A percentile compares a stretch with the other conserved stretches of the same genome.
Conservation (phyloP, 2,797 vertebrate species). For the Dipus sagitta region DNA sequence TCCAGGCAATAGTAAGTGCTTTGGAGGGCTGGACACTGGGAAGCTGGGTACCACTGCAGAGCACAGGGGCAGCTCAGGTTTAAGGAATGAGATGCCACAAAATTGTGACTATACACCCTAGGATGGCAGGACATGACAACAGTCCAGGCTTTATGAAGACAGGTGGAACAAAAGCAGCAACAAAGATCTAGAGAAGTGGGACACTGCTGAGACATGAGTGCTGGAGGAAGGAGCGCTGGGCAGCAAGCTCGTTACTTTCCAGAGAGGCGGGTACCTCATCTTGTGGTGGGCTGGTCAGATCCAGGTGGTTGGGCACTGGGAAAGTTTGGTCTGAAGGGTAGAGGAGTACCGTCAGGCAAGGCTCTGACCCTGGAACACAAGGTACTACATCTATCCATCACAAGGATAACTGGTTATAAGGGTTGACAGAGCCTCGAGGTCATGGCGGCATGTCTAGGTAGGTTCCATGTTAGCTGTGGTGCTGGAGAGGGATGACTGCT, state of each 20-base stretch:
- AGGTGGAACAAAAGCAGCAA: no score
- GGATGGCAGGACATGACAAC: no score
- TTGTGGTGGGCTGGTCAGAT: neutral
- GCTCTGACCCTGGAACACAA: neutral
- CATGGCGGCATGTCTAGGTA: neutral
- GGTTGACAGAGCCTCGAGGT: neutral
- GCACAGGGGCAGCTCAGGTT: neutral
- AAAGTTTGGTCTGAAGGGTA: neutral
- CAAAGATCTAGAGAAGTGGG: neutral
- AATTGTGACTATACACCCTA: neutral
- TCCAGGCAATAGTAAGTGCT: neutral
- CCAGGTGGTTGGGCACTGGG: neutral
- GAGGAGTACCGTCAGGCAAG: neutral
- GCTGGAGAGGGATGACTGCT: rapidly evolving
- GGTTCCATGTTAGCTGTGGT: neutral
- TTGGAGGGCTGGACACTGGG: neutral
- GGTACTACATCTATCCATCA: no score
- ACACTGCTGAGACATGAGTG: no score
- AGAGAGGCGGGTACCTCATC: neutral
- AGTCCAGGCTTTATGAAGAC: neutral
- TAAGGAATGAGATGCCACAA: neutral
- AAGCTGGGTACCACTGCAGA: neutral
- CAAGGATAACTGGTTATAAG: neutral
- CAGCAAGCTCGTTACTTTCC: no score
- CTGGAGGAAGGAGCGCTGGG: neutral